Base-by-base conservation (phyloP, 1,140 invertebrate genomes). In the Drosophila dunni region DNA sequence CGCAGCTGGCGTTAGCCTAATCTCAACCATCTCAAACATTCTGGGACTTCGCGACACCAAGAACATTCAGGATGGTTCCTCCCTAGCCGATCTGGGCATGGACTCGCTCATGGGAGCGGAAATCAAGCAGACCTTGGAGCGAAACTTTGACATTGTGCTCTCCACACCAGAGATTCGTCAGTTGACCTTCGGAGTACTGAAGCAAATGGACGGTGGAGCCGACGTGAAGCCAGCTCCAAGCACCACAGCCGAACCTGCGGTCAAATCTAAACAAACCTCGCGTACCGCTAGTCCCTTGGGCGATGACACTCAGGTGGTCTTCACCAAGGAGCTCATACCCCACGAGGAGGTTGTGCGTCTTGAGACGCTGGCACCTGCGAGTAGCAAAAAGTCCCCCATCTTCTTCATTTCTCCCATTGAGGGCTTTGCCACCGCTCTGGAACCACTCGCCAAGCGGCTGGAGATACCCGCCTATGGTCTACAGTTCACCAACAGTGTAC, bases 21-120 rank as follows among this genome's bases (percentile, higher is more conserved):
- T 96, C 2, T 94, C 96, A 63, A 95, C 96, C 36, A 94, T 98
- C 38, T 96, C 95, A 7, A 97, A 98, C 84, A 97, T 98, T 70
- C 93, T 98, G 15, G 97, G 97, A 90, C 84, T 93, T 88, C 98
- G 99, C 84, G 97, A 99, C 83, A 90, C 95, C 0, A 95, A 94
- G 62, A 96, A 95, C 51, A 93, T 99, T 3, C 96, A 96, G 54
- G 93, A 94, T 34, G 94, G 94, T 6, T 94, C 95, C 0, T 96
- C 95, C 17, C 93, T 99, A 6, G 96, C 96, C 10, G 98, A 99
- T 91, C 94, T 99, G 7, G 98, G 98, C 51, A 97, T 99, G 95
- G 98, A 99, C 90, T 99, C 98, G 0, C 93, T 99, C 38, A 99
- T 99, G 98, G 98, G 97, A 61, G 97, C 98, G 0, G 98, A 99